These are phyloP conservation scores for Rhabdophis nuchalis DNA, from an alignment of 2,797 vertebrate species.

Conservation along the genomic window DNA sequence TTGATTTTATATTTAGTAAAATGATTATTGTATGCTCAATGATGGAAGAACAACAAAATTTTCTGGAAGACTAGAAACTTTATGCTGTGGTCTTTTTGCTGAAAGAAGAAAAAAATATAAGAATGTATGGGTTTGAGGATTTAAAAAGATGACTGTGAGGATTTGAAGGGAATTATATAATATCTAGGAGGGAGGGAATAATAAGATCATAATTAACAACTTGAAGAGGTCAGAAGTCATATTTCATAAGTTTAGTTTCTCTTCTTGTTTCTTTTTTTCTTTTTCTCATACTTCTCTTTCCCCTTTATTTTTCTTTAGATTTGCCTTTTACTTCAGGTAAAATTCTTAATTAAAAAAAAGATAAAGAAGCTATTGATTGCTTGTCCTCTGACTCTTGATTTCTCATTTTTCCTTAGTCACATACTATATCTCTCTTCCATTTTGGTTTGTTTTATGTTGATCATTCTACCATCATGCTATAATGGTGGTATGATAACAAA, in stretches of 20 bases:
- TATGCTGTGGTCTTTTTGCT: not conserved
- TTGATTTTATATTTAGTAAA: not conserved
- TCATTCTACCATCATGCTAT: not conserved
- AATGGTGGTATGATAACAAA: constrained; percentile 26
- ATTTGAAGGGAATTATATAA: not conserved
- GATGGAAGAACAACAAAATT: not conserved
- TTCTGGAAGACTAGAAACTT: not conserved
- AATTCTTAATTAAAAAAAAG: not conserved
- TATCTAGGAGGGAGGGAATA: not conserved
- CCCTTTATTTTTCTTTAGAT: not conserved
- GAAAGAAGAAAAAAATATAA: not conserved
- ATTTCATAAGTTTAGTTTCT: not conserved
- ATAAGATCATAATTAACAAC: not conserved
- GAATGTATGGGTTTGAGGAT: not conserved
- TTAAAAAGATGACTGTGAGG: not conserved
- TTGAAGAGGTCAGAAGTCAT: not conserved
- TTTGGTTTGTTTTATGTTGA: not conserved
- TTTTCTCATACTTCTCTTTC: not conserved
- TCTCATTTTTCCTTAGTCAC: not conserved
- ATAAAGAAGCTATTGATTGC: not conserved
- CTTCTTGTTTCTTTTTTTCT: not conserved
- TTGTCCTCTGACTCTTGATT: not conserved
- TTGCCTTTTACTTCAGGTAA: not conserved
- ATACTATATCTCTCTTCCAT: not conserved
- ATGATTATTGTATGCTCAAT: not conserved